Evolutionary conservation across 2,797 vertebrate species (phyloP), one percentile per base, ranked within the genome.

Genomic region (Anguilla obscura): DNA sequence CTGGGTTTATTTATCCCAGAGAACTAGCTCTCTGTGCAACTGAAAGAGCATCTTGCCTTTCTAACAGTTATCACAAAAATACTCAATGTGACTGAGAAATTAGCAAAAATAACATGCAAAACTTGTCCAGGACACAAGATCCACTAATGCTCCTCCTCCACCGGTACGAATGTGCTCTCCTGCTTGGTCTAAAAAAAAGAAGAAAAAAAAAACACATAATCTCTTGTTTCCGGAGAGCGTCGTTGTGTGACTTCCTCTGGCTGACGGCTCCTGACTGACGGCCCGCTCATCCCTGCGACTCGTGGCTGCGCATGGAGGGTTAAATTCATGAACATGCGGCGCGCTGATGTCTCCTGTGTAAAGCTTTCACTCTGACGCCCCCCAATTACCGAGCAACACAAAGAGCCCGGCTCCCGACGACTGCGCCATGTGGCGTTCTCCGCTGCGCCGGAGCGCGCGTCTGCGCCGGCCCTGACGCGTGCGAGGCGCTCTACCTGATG

Each of bases 231-330:
- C 88, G 93, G 45, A 91, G 90, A 89, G 93, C 94, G 92, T 92
- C 88, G 92, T 93, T 91, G 93, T 93, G 94, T 95, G 95, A 95
- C 95, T 94, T 95, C 93, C 94, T 94, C 92, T 92, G 94, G 91
- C 93, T 88, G 94, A 89, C 93, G 94, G 86, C 89, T 91, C 89
- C 90, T 93, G 95, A 96, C 94, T 95, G 95, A 95, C 92, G 91
- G 92, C 91, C 79, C 90, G 91, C 93, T 95, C 94, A 92, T 95
- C 92, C 94, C 92, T 56, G 52, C 71, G 69, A 54, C 86, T 79
- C 48, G 27, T 56, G 87, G 93, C 91, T 88, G 88, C 87, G 90
- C 90, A 90, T 90, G 91, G 91, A 87, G 88, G 84, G 91, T 89
- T 90, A 90, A 86, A 89, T 90, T 88, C 89, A 86, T 63, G 88